Conservation (phyloP, 2,797 vertebrate species). For the Scolopax bukidnonensis region DNA sequence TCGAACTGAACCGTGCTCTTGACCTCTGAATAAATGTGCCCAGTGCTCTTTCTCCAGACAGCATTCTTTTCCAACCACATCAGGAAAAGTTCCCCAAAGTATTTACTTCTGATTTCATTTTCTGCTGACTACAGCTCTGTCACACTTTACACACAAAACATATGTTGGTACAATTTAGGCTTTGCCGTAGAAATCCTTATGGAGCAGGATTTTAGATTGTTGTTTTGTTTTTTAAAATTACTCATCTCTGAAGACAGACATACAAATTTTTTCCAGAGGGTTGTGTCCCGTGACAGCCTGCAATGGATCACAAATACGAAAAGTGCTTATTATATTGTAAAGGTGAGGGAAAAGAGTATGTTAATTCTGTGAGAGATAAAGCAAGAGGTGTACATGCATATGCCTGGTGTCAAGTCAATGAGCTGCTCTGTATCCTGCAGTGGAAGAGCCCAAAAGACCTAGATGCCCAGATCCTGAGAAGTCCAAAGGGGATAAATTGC, state of each 20-base stretch:
- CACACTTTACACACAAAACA: conserved; percentile 38
- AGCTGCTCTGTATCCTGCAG: neutral
- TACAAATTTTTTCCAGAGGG: neutral
- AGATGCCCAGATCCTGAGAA: neutral
- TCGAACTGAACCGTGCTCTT: neutral
- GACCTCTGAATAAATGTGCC: conserved; percentile 25
- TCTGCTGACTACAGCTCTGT: conserved; percentile 25
- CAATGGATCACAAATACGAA: neutral
- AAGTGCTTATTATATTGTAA: neutral
- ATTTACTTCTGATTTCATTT: conserved; percentile 29
- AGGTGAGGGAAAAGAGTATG: neutral
- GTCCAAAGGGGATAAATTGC: neutral
- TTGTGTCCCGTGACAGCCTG: neutral
- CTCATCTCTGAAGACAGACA: neutral
- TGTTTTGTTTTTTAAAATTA: conserved; percentile 2
- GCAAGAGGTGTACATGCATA: neutral
- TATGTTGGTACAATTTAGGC: conserved; percentile 52
- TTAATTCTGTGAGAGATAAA: neutral
- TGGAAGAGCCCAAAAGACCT: neutral
- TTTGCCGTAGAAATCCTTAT: neutral
- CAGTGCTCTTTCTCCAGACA: conserved; percentile 13
- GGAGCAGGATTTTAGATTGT: neutral
- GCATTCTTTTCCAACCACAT: conserved; percentile 25
- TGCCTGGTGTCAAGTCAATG: neutral
- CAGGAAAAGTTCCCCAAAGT: conserved; percentile 57